Evolutionary conservation across 2,797 vertebrate species (phyloP).

Genomic region (Syngnathus rostellatus): DNA sequence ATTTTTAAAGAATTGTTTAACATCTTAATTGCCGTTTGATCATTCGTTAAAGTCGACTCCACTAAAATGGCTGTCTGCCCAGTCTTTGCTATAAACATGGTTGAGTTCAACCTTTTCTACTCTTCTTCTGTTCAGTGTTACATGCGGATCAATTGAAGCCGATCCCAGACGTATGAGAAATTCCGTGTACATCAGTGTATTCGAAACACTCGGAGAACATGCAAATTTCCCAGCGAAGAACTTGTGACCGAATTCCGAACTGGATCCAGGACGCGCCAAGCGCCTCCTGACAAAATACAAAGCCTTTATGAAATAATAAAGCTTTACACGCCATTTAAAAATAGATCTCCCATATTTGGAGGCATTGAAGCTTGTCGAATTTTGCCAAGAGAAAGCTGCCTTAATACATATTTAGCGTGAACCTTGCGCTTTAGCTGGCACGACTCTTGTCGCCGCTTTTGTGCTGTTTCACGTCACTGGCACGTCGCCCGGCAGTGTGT

Average conservation of each 20-base stretch:
- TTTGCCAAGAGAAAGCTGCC: neutral
- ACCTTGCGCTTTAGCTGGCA: constrained; percentile 7
- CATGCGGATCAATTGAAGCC: too few relatives aligned
- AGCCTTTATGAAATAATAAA: neutral
- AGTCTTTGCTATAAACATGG: too few relatives aligned
- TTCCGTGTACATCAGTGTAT: too few relatives aligned
- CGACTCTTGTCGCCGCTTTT: constrained; percentile 25
- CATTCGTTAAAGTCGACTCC: too few relatives aligned
- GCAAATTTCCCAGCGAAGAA: neutral
- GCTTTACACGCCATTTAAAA: neutral
- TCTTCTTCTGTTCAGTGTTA: too few relatives aligned
- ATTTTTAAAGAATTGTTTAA: too few relatives aligned
- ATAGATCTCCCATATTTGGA: neutral
- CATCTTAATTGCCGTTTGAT: too few relatives aligned
- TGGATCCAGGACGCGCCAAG: neutral
- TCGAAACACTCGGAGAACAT: neutral
- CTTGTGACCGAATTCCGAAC: neutral
- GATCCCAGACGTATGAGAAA: too few relatives aligned
- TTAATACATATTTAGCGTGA: constrained; percentile 4
- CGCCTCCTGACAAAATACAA: neutral
- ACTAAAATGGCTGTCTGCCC: too few relatives aligned
- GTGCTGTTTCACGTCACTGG: constrained; percentile 29
- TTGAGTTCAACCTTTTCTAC: too few relatives aligned
- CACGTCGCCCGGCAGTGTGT: constrained; percentile 15
- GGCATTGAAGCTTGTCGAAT: neutral